Conservation (phyloP, 2,888 invertebrate species). For the Dendrolimus pini region DNA sequence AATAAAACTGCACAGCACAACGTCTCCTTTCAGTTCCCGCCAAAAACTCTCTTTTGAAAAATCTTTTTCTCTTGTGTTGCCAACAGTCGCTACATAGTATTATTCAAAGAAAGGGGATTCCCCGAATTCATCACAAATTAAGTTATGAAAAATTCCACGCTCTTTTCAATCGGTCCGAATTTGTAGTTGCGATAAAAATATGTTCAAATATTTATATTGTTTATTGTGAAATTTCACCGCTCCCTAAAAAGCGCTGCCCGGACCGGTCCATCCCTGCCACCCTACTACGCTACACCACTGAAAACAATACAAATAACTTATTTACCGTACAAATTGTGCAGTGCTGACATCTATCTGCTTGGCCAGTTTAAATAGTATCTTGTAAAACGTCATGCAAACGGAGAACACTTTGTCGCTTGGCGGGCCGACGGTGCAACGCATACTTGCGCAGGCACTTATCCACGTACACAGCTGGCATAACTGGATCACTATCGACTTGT, state of each 20-base stretch:
- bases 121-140: constrained; percentile 6
- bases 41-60: no score
- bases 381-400: constrained; percentile 37
- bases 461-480: constrained; percentile 42
- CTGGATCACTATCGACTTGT: constrained; percentile 42
- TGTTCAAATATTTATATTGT: no score
- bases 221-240: neutral
- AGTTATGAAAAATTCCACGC: no score
- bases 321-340: constrained; percentile 30
- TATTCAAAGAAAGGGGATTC: no score
- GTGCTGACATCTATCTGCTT: constrained; percentile 28
- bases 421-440: constrained; percentile 42
- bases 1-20: no score
- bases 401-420: constrained; percentile 41
- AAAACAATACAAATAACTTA: neutral
- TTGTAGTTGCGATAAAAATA: no score
- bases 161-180: no score
- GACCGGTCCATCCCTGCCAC: no score
- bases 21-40: no score
- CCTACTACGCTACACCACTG: no score
- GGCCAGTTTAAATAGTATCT: constrained; percentile 32
- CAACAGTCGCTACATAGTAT: neutral
- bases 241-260: no score
- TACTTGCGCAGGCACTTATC: constrained; percentile 21
- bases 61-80: no score